phyloP scores from a whole-genome alignment of 1,140 invertebrate species.

The Chionoecetes opilio region DNA sequence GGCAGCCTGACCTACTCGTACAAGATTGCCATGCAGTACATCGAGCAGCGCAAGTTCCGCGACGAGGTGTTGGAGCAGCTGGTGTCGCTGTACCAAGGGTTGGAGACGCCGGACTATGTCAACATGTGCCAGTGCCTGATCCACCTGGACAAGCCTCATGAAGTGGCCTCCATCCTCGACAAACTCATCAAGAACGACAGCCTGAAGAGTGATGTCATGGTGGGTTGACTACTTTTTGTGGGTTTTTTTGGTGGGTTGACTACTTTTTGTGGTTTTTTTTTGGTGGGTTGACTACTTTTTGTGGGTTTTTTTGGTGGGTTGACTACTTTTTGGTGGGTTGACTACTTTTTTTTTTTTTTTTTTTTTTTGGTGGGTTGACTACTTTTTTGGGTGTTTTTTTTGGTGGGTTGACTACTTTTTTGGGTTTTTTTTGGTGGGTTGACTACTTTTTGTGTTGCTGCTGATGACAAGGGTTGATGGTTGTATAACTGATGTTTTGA shows the following conservation, averaged over 20 bases:
- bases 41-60: slow-evolving; percentile 96
- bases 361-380: too few species aligned
- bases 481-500: too few species aligned
- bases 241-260: neutral
- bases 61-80: slow-evolving; percentile 94
- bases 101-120: slow-evolving; percentile 84
- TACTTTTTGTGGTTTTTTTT: neutral
- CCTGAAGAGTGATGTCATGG: slow-evolving; percentile 79
- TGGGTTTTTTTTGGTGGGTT: too few species aligned
- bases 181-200: slow-evolving; percentile 88
- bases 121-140: slow-evolving; percentile 95
- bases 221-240: slow-evolving; percentile 83
- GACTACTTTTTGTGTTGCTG: too few species aligned
- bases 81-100: slow-evolving; percentile 93
- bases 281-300: too few species aligned
- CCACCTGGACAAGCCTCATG: slow-evolving; percentile 96
- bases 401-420: too few species aligned
- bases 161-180: slow-evolving; percentile 95
- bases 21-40: slow-evolving; percentile 97
- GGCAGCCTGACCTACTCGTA: slow-evolving; percentile 97
- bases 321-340: neutral
- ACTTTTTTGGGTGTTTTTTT: too few species aligned
- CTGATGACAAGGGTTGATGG: too few species aligned
- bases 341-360: too few species aligned
- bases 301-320: too few species aligned